phyloP scores from a whole-genome alignment of 2,113 vertebrate genomes.

The Labrus mixtus region DNA sequence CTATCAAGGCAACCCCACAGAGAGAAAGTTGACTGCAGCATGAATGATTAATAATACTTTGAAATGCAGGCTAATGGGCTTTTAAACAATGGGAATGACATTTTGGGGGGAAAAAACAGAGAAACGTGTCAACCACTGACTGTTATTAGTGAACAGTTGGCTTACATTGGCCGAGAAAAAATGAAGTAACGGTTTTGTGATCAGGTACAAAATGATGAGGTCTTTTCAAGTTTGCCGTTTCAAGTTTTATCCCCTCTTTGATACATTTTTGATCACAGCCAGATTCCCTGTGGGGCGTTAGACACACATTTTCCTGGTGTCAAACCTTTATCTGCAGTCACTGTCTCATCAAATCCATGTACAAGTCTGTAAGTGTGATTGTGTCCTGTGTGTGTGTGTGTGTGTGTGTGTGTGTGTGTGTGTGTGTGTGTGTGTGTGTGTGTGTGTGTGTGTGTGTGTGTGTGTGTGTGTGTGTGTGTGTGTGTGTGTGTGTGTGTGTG shows the following conservation, averaged over 20 bases:
- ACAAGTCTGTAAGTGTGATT: not conserved
- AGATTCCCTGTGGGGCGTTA: constrained; percentile 50
- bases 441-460: too few relatives aligned
- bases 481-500: too few relatives aligned
- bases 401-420: not conserved
- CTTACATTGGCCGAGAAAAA: constrained; percentile 25
- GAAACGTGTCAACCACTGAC: constrained; percentile 19
- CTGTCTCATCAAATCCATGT: constrained; percentile 40
- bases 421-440: too few relatives aligned
- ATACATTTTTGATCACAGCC: constrained; percentile 81
- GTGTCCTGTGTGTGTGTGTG: constrained; percentile 10
- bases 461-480: not conserved
- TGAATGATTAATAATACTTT: constrained; percentile 47
- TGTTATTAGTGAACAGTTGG: constrained; percentile 12
- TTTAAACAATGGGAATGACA: constrained; percentile 44
- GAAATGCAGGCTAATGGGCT: constrained; percentile 54
- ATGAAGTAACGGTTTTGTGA: constrained; percentile 34
- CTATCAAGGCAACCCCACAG: constrained; percentile 47
- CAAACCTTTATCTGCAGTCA: constrained; percentile 64
- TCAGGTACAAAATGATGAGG: constrained; percentile 65
- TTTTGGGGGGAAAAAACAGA: constrained; percentile 5
- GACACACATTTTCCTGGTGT: constrained; percentile 64
- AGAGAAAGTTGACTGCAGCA: constrained; percentile 47
- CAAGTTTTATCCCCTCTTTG: constrained; percentile 75
- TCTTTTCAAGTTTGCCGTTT: constrained; percentile 75